Percentiles rank a stretch among this genome's conserved stretches.
Conservation (phyloP, 2,888 invertebrate genomes). For the Helobdella robusta region DNA sequence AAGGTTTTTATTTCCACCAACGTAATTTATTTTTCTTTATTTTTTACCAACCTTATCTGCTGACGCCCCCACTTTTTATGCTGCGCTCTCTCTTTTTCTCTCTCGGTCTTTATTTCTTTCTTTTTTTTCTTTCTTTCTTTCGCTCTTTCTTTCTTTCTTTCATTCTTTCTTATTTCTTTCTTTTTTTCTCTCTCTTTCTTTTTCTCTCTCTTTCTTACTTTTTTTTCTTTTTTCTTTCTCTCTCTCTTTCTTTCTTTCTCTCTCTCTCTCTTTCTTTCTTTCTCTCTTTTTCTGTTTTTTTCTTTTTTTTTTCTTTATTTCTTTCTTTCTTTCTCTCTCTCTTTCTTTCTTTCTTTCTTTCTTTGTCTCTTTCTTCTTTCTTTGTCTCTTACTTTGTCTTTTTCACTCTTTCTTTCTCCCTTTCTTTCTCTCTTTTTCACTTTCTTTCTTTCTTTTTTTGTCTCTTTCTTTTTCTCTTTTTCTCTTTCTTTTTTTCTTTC, state of each 20-base stretch:
- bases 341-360: neutral
- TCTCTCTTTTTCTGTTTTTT: neutral
- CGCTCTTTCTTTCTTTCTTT: no score
- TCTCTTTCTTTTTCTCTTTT: neutral
- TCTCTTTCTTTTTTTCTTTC: neutral
- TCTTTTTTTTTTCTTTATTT: neutral
- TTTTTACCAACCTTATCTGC: no score
- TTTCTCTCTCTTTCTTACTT: conserved; percentile 1
- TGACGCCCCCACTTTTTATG: no score
- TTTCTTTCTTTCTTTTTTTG: neutral
- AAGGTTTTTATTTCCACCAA: no score
- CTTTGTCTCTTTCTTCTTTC: neutral
- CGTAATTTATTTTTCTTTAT: no score
- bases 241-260: conserved; percentile 1
- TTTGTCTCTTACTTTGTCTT: neutral
- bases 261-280: neutral
- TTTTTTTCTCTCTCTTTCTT: no score
- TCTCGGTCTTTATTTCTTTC: neutral
- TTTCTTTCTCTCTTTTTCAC: conserved; percentile 3
- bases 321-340: neutral
- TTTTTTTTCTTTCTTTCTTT: no score
- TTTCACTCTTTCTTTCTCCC: conserved; percentile 1
- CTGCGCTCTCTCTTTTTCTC: neutral
- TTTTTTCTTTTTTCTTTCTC: neutral
- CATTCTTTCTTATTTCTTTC: no score